These are phyloP conservation scores for Xestobium rufovillosum DNA, from an alignment of 2,888 invertebrate genomes.

Conservation along the genomic window DNA sequence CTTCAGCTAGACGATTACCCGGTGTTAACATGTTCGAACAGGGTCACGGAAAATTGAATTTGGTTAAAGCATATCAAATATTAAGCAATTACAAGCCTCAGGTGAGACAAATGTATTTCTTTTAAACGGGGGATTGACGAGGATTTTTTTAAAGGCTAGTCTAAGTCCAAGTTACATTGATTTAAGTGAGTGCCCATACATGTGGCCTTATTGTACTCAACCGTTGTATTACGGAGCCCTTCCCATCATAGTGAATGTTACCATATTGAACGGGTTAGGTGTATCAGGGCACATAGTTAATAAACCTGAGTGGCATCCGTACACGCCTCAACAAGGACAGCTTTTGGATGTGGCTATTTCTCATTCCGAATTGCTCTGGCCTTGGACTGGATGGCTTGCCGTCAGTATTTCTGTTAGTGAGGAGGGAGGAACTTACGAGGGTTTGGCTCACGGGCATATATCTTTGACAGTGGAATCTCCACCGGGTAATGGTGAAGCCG, in stretches of 20 bases:
- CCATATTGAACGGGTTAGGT: slow-evolving; percentile 88
- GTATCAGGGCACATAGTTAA: slow-evolving; percentile 73
- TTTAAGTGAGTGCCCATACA: slow-evolving; percentile 90
- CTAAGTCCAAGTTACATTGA: slow-evolving; percentile 81
- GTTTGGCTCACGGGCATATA: slow-evolving; percentile 74
- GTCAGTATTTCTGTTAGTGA: slow-evolving; percentile 64
- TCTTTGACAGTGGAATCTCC: slow-evolving; percentile 78
- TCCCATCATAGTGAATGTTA: slow-evolving; percentile 87
- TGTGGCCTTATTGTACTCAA: slow-evolving; percentile 99
- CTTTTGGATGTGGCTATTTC: slow-evolving; percentile 71
- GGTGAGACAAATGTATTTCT: slow-evolving; percentile 44
- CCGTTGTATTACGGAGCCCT: slow-evolving; percentile 82
- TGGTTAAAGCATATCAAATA: slow-evolving; percentile 80
- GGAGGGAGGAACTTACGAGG: slow-evolving; percentile 62
- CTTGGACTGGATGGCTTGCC: slow-evolving; percentile 95
- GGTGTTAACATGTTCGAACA: slow-evolving; percentile 96
- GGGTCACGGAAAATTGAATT: slow-evolving; percentile 89
- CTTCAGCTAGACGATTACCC: slow-evolving; percentile 75
- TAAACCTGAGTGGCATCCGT: slow-evolving; percentile 82
- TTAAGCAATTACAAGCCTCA: slow-evolving; percentile 57
- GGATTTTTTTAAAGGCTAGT: slow-evolving; percentile 50
- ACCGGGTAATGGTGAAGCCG: slow-evolving; percentile 53
- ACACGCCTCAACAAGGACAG: slow-evolving; percentile 70
- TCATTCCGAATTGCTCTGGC: slow-evolving; percentile 81
- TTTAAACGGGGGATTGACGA: slow-evolving; percentile 6